Evolutionary conservation across 2,797 vertebrate genomes (phyloP).

Genomic region (Anniella stebbinsi): DNA sequence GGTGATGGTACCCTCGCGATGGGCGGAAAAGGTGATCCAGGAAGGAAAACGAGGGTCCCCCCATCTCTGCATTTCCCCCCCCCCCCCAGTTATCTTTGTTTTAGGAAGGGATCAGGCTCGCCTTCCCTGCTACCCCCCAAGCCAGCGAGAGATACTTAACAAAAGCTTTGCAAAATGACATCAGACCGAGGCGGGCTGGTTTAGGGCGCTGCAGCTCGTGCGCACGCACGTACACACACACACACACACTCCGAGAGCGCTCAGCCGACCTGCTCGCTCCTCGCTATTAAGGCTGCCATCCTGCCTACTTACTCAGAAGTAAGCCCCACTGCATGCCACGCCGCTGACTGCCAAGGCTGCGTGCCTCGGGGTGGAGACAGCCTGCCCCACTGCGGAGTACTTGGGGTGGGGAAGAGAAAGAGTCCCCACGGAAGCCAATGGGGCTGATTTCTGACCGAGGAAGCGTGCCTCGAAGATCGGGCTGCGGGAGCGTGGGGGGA

Average conservation of each 20-base stretch:
- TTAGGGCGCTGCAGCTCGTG: constrained; percentile 72
- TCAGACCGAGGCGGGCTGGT: constrained; percentile 67
- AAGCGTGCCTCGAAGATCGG: not conserved
- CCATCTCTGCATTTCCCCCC: not conserved
- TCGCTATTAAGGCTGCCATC: not conserved
- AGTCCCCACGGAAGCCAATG: not conserved
- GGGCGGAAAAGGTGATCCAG: not conserved
- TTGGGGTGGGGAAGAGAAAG: too few species aligned
- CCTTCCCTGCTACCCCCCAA: too few species aligned
- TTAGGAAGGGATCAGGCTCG: not conserved
- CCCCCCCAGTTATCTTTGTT: not conserved
- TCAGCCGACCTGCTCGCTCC: not conserved
- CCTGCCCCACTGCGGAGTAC: not conserved
- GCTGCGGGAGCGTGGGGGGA: too few species aligned
- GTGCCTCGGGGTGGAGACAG: not conserved
- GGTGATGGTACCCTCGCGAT: not conserved
- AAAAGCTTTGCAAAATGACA: constrained; percentile 40
- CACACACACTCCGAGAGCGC: not conserved
- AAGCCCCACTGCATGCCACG: not conserved
- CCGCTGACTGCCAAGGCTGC: not conserved
- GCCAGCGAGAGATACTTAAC: not conserved
- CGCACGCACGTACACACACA: too few species aligned
- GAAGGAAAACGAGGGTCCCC: not conserved
- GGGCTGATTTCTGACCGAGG: not conserved
- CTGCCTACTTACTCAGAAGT: not conserved